Conservation (phyloP, 2,888 invertebrate species). For the Tigriopus californicus region DNA sequence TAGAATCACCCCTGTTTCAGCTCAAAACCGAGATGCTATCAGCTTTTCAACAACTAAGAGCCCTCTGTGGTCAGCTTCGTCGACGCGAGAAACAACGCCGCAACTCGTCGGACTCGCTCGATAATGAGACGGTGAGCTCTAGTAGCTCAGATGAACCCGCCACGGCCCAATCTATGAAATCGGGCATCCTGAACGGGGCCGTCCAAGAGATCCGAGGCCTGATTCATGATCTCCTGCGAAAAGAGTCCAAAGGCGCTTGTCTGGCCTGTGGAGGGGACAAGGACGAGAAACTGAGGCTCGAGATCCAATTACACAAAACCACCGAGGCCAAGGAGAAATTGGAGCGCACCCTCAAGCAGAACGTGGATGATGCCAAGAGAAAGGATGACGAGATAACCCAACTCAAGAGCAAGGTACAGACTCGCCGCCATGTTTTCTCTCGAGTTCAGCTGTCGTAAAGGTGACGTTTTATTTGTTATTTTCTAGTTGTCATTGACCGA, state of each 20-base stretch:
- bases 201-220: conserved; percentile 27
- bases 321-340: conserved; percentile 44
- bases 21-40: conserved; percentile 5
- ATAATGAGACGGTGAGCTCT: not conserved
- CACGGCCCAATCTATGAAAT: not conserved
- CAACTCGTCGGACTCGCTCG: not conserved
- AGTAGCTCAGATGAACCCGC: not conserved
- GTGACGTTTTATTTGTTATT: conserved; percentile 9
- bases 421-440: too few species aligned
- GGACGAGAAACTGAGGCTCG: conserved; percentile 23
- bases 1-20: not conserved
- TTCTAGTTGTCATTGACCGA: conserved; percentile 34
- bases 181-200: conserved; percentile 17
- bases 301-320: conserved; percentile 28
- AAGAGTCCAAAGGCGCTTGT: conserved; percentile 29
- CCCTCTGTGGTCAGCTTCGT: not conserved
- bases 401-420: conserved; percentile 12
- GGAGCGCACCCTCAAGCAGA: conserved; percentile 49
- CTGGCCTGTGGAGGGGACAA: conserved; percentile 40
- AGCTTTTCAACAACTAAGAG: not conserved
- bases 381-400: conserved; percentile 51
- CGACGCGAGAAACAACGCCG: not conserved
- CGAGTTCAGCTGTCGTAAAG: not conserved
- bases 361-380: conserved; percentile 59
- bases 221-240: conserved; percentile 28